Percentiles rank a stretch among this genome's conserved stretches.
Conservation (phyloP, 1,140 invertebrate species). For the Mycetomoellerius zeteki region DNA sequence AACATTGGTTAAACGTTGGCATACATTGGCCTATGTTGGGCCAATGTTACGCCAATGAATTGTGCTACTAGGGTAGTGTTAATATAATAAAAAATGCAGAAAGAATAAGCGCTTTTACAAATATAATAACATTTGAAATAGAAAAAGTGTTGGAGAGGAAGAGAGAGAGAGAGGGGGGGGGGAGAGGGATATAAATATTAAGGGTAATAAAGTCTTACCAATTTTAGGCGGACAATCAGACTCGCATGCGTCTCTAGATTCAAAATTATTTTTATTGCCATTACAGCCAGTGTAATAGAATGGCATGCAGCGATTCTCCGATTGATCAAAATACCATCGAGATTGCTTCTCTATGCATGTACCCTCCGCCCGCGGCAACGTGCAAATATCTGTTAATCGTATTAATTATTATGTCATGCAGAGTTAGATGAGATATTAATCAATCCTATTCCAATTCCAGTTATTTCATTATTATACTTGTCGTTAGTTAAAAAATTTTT, state of each 20-base stretch:
- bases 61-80: no score
- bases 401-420: slow-evolving; percentile 83
- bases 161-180: no score
- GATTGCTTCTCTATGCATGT: slow-evolving; percentile 93
- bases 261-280: slow-evolving; percentile 96
- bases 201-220: slow-evolving; percentile 89
- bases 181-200: no score
- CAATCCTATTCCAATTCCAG: background rate
- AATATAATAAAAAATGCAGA: background rate
- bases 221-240: slow-evolving; percentile 92
- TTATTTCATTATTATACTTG: background rate
- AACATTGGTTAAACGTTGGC: no score
- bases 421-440: slow-evolving; percentile 71
- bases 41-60: no score
- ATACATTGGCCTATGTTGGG: no score
- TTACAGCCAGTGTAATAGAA: slow-evolving; percentile 98
- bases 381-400: slow-evolving; percentile 91
- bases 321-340: slow-evolving; percentile 95
- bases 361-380: slow-evolving; percentile 92
- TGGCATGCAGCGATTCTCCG: slow-evolving; percentile 95
- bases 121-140: background rate
- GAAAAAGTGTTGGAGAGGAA: background rate
- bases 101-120: background rate
- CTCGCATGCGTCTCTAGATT: slow-evolving; percentile 92
- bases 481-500: background rate